phyloP scores from a whole-genome alignment of 2,113 vertebrate genomes.

The Crotophaga sulcirostris region DNA sequence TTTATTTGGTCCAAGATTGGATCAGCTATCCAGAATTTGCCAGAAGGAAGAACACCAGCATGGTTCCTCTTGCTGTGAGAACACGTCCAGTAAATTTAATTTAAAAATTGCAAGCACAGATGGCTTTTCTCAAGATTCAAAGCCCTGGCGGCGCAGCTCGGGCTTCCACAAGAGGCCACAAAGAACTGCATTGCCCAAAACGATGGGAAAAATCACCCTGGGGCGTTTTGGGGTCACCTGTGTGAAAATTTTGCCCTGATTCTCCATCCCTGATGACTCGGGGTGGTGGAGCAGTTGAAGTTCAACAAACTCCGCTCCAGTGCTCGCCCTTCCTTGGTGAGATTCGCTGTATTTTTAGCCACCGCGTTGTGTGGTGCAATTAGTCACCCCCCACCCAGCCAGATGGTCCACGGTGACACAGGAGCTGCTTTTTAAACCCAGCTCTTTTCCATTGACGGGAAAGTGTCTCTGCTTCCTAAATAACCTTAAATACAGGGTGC shows the following conservation, averaged over 20 bases:
- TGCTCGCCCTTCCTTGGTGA: accelerated
- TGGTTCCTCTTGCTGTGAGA: neutral
- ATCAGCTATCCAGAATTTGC: neutral
- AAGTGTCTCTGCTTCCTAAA: neutral
- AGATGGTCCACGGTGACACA: neutral
- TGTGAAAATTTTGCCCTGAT: accelerated
- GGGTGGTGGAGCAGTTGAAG: accelerated
- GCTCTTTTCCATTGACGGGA: neutral
- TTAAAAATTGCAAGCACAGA: neutral
- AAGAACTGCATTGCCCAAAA: neutral
- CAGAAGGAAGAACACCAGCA: neutral
- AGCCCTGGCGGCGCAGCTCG: neutral
- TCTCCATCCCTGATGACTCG: accelerated
- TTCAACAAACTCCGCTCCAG: neutral
- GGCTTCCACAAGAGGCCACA: neutral
- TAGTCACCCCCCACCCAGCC: neutral
- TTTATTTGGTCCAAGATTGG: neutral
- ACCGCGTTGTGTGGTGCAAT: neutral
- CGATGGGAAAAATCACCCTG: accelerated
- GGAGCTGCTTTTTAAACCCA: neutral
- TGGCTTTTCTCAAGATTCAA: neutral
- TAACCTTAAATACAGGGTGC: slow-evolving; percentile 24
- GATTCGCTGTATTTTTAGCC: neutral
- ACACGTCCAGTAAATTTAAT: neutral
- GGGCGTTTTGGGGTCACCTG: accelerated